phyloP scores from a whole-genome alignment of 2,113 vertebrate species.

The Oncorhynchus kisutch region DNA sequence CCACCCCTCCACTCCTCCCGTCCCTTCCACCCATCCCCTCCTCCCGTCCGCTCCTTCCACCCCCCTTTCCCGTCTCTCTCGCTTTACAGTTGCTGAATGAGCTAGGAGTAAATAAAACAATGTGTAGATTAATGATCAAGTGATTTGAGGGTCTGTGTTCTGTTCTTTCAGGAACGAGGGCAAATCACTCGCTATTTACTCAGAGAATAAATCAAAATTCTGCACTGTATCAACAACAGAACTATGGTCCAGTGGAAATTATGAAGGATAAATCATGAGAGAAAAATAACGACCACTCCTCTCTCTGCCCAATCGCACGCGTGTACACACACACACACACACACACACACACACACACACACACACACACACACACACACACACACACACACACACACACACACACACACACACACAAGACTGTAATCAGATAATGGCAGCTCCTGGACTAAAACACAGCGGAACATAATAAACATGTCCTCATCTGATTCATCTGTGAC shows the following conservation, averaged over 20 bases:
- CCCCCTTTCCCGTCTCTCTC: no score
- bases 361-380: no score
- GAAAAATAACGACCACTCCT: slow-evolving; percentile 38
- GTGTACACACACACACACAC: background rate
- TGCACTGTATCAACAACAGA: slow-evolving; percentile 69
- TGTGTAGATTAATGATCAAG: slow-evolving; percentile 75
- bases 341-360: no score
- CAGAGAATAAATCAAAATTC: slow-evolving; percentile 73
- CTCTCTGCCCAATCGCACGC: background rate
- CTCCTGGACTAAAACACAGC: slow-evolving; percentile 33
- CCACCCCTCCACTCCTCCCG: background rate
- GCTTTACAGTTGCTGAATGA: slow-evolving; percentile 54
- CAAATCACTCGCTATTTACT: slow-evolving; percentile 64
- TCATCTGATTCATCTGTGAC: slow-evolving; percentile 9
- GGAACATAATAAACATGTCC: slow-evolving; percentile 27
- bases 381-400: no score
- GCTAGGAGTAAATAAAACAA: slow-evolving; percentile 74
- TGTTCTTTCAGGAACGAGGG: slow-evolving; percentile 51
- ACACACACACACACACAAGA: background rate
- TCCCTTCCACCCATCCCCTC: background rate
- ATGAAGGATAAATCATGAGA: slow-evolving; percentile 54
- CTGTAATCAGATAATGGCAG: slow-evolving; percentile 51
- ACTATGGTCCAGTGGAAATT: slow-evolving; percentile 30
- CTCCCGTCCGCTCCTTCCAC: slow-evolving; percentile 22
- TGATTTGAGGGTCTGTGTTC: slow-evolving; percentile 65